phyloP scores from a whole-genome alignment of 2,113 vertebrate genomes.

The Charadrius vociferus region DNA sequence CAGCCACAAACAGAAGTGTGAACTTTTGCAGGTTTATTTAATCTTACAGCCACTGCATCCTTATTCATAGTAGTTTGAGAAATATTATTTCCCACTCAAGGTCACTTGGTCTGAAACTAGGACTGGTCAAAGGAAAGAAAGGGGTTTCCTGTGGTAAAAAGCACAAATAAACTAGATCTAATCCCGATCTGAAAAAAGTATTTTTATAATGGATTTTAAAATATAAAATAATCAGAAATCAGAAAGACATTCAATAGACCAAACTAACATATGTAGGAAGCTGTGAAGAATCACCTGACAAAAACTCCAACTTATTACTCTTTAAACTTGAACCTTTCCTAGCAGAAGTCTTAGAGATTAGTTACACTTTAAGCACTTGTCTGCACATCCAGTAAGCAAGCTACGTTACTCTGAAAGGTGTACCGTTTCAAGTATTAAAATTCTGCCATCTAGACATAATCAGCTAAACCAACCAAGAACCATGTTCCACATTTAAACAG shows the following conservation, averaged over 20 bases:
- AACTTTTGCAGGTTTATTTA: conserved; percentile 28
- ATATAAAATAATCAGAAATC: neutral
- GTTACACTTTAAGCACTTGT: neutral
- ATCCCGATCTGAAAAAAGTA: neutral
- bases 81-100: conserved; percentile 13
- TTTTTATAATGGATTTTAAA: neutral
- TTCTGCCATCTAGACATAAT: conserved; percentile 37
- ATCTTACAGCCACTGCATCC: neutral
- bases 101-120: neutral
- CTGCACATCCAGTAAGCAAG: neutral
- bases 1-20: conserved; percentile 26
- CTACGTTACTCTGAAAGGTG: neutral
- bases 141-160: neutral
- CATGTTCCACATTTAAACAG: conserved; percentile 52
- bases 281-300: neutral
- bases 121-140: neutral
- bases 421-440: conserved; percentile 43
- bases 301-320: neutral
- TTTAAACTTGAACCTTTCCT: neutral
- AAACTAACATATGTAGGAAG: neutral
- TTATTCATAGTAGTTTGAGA: neutral
- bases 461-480: conserved; percentile 52
- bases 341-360: neutral
- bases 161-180: neutral
- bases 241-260: neutral